Evolutionary conservation across 1,140 invertebrate genomes (phyloP).

Genomic region (Drepana arcuata): DNA sequence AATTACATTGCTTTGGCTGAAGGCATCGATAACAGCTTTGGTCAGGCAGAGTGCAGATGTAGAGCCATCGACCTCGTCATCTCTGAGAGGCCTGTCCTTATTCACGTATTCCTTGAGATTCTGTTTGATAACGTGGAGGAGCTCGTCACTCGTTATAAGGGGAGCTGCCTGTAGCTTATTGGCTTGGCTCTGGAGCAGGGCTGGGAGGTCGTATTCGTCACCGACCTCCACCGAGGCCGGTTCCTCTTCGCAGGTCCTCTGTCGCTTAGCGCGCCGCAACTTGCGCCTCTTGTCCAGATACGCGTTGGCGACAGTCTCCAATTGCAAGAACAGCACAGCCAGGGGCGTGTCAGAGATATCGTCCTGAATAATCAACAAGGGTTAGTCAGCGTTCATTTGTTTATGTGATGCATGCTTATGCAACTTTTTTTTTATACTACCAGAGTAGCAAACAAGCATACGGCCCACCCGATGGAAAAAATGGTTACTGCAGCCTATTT

Average conservation of each 20-base stretch:
- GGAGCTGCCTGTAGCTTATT: conserved; percentile 39
- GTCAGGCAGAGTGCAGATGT: conserved; percentile 42
- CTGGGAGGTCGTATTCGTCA: conserved; percentile 40
- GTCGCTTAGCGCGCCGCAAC: conserved; percentile 47
- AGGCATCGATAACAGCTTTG: conserved; percentile 55
- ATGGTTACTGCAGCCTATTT: no score
- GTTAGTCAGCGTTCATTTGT: no score
- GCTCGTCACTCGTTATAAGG: conserved; percentile 30
- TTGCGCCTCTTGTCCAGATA: conserved; percentile 54
- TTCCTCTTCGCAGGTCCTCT: conserved; percentile 42
- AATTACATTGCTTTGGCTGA: conserved; percentile 49
- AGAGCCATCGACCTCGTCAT: conserved; percentile 45
- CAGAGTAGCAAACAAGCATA: no score
- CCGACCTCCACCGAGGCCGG: conserved; percentile 1
- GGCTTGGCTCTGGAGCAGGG: conserved; percentile 30
- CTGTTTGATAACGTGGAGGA: conserved; percentile 46
- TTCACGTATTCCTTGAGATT: conserved; percentile 41
- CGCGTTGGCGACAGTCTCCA: conserved; percentile 52
- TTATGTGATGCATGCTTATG: no score
- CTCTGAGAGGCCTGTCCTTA: conserved; percentile 23
- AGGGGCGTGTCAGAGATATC: conserved; percentile 60
- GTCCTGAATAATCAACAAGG: conserved; percentile 32
- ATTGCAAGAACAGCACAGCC: conserved; percentile 59
- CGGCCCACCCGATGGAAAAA: no score
- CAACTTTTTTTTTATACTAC: no score